These are phyloP conservation scores for Acanthis flammea DNA, from an alignment of 2,797 vertebrate species.

Conservation along the genomic window DNA sequence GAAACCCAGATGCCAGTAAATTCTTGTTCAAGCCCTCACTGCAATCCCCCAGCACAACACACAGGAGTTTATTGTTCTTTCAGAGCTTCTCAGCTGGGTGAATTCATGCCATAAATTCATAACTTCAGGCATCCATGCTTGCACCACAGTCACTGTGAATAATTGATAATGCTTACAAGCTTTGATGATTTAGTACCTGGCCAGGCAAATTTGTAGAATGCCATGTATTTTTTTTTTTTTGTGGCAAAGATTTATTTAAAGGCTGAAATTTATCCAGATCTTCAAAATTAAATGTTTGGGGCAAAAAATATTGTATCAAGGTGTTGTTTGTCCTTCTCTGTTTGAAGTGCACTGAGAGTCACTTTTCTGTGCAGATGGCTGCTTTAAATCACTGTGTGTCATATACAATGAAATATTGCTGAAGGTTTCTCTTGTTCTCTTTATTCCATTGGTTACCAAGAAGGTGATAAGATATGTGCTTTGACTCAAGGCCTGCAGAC, in stretches of 20 bases:
- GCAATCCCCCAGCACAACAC: background rate
- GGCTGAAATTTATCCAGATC: background rate
- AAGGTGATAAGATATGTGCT: background rate
- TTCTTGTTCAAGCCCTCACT: background rate
- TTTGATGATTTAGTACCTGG: conserved; percentile 23
- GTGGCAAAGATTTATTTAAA: conserved; percentile 9
- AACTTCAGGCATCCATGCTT: background rate
- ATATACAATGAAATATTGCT: background rate
- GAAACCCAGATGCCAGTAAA: background rate
- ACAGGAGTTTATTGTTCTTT: background rate
- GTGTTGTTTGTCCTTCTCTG: background rate
- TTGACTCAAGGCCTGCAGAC: background rate
- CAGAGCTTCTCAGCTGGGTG: background rate
- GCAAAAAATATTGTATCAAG: background rate
- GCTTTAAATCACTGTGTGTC: background rate
- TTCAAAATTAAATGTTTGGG: background rate
- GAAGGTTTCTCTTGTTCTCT: background rate
- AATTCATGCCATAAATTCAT: conserved; percentile 24
- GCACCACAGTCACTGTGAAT: background rate
- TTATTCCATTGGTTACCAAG: background rate
- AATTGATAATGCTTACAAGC: conserved; percentile 20
- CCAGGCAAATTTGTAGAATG: background rate
- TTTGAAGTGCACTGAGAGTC: background rate
- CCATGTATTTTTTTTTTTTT: background rate
- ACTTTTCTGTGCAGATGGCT: background rate